phyloP scores from a whole-genome alignment of 2,888 invertebrate species.

The Andrena fulva region DNA sequence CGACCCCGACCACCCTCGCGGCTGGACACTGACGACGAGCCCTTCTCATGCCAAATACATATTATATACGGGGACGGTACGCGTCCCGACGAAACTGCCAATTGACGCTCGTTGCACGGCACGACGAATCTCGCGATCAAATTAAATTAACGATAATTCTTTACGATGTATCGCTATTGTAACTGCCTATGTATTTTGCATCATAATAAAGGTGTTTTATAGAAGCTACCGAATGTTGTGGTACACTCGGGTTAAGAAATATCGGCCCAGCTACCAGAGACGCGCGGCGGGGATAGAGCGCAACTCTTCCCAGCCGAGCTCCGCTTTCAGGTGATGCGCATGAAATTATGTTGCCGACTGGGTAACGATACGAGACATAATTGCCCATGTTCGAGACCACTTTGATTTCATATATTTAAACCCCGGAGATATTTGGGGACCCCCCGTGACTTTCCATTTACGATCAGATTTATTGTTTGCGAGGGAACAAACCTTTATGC shows the following conservation, averaged over 20 bases:
- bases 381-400: no score
- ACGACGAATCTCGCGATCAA: constrained; percentile 31
- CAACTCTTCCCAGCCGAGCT: no score
- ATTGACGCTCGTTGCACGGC: constrained; percentile 29
- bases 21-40: neutral
- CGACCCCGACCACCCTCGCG: neutral
- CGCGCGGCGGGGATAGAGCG: no score
- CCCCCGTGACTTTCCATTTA: no score
- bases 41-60: constrained; percentile 67
- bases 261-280: no score
- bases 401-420: no score
- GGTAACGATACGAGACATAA: no score
- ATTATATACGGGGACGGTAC: constrained; percentile 7
- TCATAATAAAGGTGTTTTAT: constrained; percentile 67
- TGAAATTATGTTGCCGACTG: no score
- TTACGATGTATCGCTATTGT: constrained; percentile 65
- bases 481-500: no score
- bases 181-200: constrained; percentile 65
- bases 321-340: no score
- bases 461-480: no score
- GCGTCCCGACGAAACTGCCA: constrained; percentile 59
- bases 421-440: no score
- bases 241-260: neutral
- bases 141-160: constrained; percentile 62
- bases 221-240: constrained; percentile 48